Evolutionary conservation across 2,113 vertebrate genomes (phyloP), one percentile per base, ranked within the genome.

Genomic region (Gopherus flavomarginatus): DNA sequence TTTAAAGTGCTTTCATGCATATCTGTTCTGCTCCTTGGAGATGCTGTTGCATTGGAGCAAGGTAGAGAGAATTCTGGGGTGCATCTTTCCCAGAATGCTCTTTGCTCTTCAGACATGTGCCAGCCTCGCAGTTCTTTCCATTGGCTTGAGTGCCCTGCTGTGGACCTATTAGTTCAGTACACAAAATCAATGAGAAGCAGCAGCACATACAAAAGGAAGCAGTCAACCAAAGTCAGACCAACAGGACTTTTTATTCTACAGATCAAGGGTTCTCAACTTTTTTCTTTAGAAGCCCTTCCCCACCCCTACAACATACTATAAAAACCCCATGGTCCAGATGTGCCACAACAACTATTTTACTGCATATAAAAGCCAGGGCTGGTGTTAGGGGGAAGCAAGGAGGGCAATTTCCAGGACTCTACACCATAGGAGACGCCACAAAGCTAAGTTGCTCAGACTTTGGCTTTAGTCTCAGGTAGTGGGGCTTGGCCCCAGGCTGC

Each of bases 1-100:
- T 11, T 92, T 94, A 84, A 95, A 50, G 83, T 86, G 54, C 56
- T 90, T 81, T 90, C 84, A 90, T 83, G 72, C 72, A 49, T 75
- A 31, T 49, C 81, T 92, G 57, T 16, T 75, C 4, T 1, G 0
- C 31, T 94, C 75, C 50, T 27, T 69, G 17, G 62, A 65, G 44
- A 5, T 13, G 19, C 53, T 77, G 49, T 2, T 3, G 1, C 11
- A 57, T 79, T 65, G 75, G 38, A 57, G 53, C 59, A 82, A 78
- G 19, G n/a, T 49, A 88, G 27, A 85, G 84, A 91, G 2, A 82
- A 1, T 29, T 24, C 59, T 79, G 44, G 52, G 59, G 42, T 56
- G 7, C 62, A 85, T n/a, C 31, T 79, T 88, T 95, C 69, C n/a
- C 69, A 72, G 19, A 2, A 2, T 26, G 27, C 47, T 75, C 31